These are phyloP conservation scores for Koerneria pararmatus DNA, from an alignment of 2,888 invertebrate species.

Conservation along the genomic window DNA sequence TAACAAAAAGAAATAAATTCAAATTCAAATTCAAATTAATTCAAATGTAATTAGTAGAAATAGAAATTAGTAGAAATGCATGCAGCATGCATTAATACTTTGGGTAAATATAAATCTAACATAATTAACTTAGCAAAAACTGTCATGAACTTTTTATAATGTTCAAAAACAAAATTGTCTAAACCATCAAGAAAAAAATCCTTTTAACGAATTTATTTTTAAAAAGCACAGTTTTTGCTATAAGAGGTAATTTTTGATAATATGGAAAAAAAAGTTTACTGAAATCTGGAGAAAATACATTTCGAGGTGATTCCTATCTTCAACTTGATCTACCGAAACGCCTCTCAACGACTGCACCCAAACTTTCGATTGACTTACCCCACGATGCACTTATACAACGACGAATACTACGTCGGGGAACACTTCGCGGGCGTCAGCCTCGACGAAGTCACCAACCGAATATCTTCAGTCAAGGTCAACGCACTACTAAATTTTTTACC, in stretches of 20 bases:
- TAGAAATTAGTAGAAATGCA: too few species aligned
- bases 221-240: background rate
- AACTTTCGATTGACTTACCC: slow-evolving; percentile 50
- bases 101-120: too few species aligned
- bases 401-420: slow-evolving; percentile 53
- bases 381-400: slow-evolving; percentile 52
- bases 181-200: too few species aligned
- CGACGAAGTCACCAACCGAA: slow-evolving; percentile 40
- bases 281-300: too few species aligned
- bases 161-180: too few species aligned
- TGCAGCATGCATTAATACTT: too few species aligned
- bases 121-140: too few species aligned
- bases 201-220: too few species aligned
- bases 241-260: background rate
- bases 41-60: too few species aligned
- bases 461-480: slow-evolving; percentile 18
- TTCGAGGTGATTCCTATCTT: slow-evolving; percentile 44
- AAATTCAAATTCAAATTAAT: too few species aligned
- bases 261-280: background rate
- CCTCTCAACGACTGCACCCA: slow-evolving; percentile 42
- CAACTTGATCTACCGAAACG: slow-evolving; percentile 46
- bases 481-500: background rate
- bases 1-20: too few species aligned
- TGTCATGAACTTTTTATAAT: too few species aligned
- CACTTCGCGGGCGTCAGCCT: slow-evolving; percentile 48